Percentiles rank a stretch among this genome's conserved stretches.
These are phyloP conservation scores for Plotosus lineatus DNA, from an alignment of 2,113 vertebrate genomes.

Conservation along the genomic window DNA sequence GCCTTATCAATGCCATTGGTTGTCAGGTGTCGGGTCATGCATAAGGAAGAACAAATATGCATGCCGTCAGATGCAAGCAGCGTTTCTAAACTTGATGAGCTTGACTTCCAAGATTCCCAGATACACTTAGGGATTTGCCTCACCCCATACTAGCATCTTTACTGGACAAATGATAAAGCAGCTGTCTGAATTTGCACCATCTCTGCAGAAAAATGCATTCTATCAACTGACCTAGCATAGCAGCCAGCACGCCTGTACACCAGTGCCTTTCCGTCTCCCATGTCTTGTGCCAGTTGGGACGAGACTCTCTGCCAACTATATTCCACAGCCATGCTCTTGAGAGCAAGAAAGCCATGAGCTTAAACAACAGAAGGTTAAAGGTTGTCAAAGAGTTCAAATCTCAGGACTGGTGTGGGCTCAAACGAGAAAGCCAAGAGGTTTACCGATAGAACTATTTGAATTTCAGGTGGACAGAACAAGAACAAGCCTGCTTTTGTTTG, in stretches of 20 bases:
- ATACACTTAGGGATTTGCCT: not conserved
- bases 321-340: not conserved
- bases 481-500: not conserved
- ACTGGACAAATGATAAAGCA: not conserved
- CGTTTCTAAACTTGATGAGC: not conserved
- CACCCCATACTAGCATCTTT: not conserved
- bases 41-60: not conserved
- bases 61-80: not conserved
- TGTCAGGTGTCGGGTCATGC: not conserved
- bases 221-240: constrained; percentile 4
- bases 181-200: not conserved
- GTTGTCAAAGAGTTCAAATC: not conserved
- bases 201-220: constrained; percentile 1
- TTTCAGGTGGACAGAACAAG: not conserved
- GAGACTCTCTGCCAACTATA: not conserved
- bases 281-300: not conserved
- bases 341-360: too few species aligned
- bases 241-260: constrained; percentile 8
- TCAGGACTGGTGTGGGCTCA: not conserved
- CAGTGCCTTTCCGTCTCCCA: constrained; percentile 3
- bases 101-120: not conserved
- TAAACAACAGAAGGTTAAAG: too few species aligned
- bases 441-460: not conserved
- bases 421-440: not conserved
- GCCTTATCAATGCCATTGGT: not conserved